These are phyloP conservation scores for Lingula anatina DNA, from an alignment of 2,888 invertebrate genomes.

Conservation along the genomic window DNA sequence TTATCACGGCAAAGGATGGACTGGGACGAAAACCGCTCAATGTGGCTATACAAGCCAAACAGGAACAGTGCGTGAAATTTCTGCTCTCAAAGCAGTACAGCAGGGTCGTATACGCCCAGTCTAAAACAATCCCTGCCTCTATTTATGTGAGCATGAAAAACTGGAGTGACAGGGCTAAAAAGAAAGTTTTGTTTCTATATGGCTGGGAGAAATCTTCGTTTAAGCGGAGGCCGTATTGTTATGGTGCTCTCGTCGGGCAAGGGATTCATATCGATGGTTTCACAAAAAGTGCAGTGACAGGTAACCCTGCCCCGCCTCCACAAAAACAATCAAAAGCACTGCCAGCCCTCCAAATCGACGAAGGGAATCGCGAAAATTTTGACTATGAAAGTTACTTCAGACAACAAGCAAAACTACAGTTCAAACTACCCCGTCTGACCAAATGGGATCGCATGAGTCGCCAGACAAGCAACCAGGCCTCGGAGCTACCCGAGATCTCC, in stretches of 20 bases:
- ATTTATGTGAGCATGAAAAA: conserved; percentile 20
- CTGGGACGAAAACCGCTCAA: conserved; percentile 22
- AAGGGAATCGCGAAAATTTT: too few relatives aligned
- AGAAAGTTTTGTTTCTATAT: conserved; percentile 12
- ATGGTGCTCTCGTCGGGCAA: conserved; percentile 34
- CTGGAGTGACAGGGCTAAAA: conserved; percentile 20
- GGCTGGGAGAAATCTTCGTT: conserved; percentile 17
- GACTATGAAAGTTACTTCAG: too few relatives aligned
- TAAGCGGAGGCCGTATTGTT: conserved; percentile 6
- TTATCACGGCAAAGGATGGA: conserved; percentile 21
- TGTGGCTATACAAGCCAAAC: conserved; percentile 20
- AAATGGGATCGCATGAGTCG: too few relatives aligned
- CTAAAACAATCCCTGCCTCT: conserved; percentile 17
- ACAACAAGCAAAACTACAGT: too few relatives aligned
- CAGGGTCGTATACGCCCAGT: conserved; percentile 14
- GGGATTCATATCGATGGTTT: conserved; percentile 41
- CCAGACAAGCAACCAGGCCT: too few relatives aligned
- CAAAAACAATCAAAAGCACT: too few relatives aligned
- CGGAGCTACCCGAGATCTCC: too few relatives aligned
- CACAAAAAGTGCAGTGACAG: conserved; percentile 35
- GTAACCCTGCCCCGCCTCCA: too few relatives aligned
- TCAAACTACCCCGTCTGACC: too few relatives aligned
- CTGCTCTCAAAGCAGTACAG: conserved; percentile 31
- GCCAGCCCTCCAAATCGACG: too few relatives aligned
- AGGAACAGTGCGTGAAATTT: conserved; percentile 23